Conservation (phyloP, 2,113 vertebrate genomes). For the Maccullochella peelii region DNA sequence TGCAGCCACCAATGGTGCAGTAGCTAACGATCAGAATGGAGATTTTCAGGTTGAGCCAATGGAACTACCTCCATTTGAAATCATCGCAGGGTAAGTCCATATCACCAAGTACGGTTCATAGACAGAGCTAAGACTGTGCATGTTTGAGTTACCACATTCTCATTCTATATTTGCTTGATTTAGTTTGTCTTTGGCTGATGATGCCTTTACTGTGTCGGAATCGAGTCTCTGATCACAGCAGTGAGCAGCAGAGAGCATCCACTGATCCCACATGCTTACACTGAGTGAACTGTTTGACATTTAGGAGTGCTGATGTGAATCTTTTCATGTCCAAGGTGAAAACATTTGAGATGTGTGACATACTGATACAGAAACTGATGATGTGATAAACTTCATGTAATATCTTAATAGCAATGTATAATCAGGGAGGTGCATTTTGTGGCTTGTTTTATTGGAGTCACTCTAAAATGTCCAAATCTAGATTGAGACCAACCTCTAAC, state of each 20-base stretch:
- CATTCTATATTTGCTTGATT: not conserved
- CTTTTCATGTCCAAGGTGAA: not conserved
- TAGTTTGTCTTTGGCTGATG: not conserved
- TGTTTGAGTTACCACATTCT: not conserved
- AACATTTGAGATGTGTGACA: not conserved
- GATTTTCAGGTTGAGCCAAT: conserved; percentile 70
- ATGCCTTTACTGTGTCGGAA: not conserved
- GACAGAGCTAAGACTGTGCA: not conserved
- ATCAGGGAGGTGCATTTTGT: not conserved
- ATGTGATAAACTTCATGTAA: not conserved
- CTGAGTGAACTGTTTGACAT: not conserved
- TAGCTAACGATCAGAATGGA: conserved; percentile 38
- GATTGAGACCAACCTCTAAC: not conserved
- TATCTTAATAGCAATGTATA: not conserved
- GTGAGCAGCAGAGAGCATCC: not conserved
- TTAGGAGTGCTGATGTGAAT: not conserved
- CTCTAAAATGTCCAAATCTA: not conserved
- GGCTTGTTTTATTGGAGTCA: not conserved
- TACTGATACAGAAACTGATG: not conserved
- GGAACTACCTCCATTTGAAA: conserved; percentile 93
- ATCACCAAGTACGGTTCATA: not conserved
- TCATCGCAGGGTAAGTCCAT: conserved; percentile 89
- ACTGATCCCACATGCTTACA: not conserved
- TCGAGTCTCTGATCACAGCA: not conserved
- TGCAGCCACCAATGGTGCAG: conserved; percentile 4